Percentiles rank a stretch among this genome's conserved stretches.
Evolutionary conservation across 2,113 vertebrate species (phyloP).

Genomic region (Vulpes lagopus): DNA sequence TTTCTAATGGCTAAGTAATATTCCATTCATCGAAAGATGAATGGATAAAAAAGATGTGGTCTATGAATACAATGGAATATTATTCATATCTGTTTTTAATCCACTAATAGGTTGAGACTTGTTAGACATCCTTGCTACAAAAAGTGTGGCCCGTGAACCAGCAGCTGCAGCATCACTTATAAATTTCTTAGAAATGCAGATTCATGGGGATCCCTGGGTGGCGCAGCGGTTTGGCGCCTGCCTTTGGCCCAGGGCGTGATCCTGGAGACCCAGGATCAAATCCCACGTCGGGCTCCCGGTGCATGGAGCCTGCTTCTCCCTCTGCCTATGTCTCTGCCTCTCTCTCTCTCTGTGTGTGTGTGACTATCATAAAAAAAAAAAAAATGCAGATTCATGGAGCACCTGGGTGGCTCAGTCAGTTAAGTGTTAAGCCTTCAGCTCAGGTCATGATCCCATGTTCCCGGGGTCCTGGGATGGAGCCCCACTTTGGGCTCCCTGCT

Average conservation of each 20-base stretch:
- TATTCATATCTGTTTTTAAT: constrained; percentile 3
- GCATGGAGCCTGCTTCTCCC: no score
- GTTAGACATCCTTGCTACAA: neutral
- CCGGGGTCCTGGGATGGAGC: neutral
- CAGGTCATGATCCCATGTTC: neutral
- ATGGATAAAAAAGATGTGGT: no score
- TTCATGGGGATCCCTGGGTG: neutral
- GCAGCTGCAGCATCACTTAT: neutral
- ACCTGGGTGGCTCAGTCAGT: neutral
- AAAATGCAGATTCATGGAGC: neutral
- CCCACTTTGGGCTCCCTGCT: neutral
- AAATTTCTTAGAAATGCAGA: neutral
- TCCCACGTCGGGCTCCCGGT: no score
- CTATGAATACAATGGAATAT: no score
- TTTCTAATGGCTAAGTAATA: no score
- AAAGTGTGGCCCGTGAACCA: neutral
- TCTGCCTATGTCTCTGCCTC: no score
- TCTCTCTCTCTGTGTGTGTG: no score
- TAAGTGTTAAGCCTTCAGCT: neutral
- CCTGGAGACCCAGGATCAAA: no score
- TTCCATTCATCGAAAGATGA: no score
- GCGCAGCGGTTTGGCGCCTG: no score
- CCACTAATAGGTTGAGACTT: neutral
- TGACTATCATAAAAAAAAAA: no score
- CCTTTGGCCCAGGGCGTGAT: no score